Conservation (phyloP, 2,888 invertebrate species). For the Acronicta aceris region DNA sequence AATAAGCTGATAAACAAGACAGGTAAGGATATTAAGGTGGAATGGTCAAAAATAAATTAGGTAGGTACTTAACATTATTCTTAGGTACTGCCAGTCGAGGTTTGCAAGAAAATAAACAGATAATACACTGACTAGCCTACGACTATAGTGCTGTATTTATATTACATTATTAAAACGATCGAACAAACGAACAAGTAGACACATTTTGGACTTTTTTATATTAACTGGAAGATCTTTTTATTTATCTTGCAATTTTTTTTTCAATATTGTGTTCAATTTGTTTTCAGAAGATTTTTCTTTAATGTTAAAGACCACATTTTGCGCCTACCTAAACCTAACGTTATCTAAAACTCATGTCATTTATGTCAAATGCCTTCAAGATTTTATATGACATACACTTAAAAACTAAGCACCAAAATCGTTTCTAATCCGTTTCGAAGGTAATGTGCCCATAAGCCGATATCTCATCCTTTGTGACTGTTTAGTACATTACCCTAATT, state of each 20-base stretch:
- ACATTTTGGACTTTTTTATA: too few species aligned
- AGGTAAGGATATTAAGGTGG: slow-evolving; percentile 16
- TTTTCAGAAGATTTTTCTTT: too few species aligned
- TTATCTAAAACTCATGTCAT: not conserved
- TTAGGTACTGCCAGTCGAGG: slow-evolving; percentile 11
- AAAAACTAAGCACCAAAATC: slow-evolving; percentile 38
- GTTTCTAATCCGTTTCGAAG: slow-evolving; percentile 46
- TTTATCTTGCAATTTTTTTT: too few species aligned
- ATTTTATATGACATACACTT: slow-evolving; percentile 39
- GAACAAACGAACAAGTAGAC: too few species aligned
- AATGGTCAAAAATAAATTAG: slow-evolving; percentile 7
- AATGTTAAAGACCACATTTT: too few species aligned
- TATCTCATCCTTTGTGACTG: slow-evolving; percentile 42
- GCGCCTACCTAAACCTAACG: too few species aligned
- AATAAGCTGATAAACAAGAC: slow-evolving; percentile 40
- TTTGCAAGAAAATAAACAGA: slow-evolving; percentile 19
- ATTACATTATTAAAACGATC: too few species aligned
- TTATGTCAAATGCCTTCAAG: slow-evolving; percentile 15
- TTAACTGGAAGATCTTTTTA: too few species aligned
- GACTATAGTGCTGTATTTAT: too few species aligned
- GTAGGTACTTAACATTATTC: not conserved
- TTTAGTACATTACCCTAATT: slow-evolving; percentile 44
- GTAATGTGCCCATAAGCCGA: slow-evolving; percentile 49
- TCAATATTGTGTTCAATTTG: too few species aligned
- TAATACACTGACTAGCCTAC: not conserved